Evolutionary conservation across 1,140 invertebrate species (phyloP).

Genomic region (Meloidogyne chitwoodi): DNA sequence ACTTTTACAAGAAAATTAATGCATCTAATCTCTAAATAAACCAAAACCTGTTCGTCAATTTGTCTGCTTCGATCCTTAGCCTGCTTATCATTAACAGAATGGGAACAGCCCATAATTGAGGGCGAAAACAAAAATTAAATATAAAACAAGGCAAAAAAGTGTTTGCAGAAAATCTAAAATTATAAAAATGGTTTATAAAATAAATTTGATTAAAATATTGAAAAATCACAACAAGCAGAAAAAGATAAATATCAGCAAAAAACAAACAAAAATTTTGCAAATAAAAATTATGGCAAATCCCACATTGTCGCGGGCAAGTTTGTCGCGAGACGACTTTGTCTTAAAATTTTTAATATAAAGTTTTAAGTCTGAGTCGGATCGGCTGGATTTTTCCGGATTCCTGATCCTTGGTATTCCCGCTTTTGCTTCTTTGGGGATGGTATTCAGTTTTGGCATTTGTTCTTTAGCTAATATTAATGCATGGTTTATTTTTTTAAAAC

Average conservation of each 20-base stretch:
- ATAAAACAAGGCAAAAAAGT: background rate
- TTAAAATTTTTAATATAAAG: no score
- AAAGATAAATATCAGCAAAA: background rate
- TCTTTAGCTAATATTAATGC: constrained; percentile 41
- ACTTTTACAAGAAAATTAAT: no score
- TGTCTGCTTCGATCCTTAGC: constrained; percentile 33
- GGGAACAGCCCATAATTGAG: constrained; percentile 30
- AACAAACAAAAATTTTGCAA: no score
- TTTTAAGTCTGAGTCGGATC: no score
- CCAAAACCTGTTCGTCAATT: constrained; percentile 29
- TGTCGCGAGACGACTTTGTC: no score
- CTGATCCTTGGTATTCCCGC: no score
- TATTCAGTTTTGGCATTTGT: constrained; percentile 42
- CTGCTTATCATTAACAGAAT: constrained; percentile 31
- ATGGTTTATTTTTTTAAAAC: constrained; percentile 25
- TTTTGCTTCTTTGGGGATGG: constrained; percentile 56
- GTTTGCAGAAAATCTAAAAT: background rate
- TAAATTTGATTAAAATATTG: background rate
- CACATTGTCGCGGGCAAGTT: no score
- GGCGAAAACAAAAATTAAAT: background rate
- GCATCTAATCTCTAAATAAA: no score
- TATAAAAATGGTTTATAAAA: background rate
- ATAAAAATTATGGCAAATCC: no score
- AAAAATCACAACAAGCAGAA: constrained; percentile 4
- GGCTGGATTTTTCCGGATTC: no score